Evolutionary conservation across 2,113 vertebrate species (phyloP), one percentile per base, ranked within the genome.

Genomic region (Addax nasomaculatus): DNA sequence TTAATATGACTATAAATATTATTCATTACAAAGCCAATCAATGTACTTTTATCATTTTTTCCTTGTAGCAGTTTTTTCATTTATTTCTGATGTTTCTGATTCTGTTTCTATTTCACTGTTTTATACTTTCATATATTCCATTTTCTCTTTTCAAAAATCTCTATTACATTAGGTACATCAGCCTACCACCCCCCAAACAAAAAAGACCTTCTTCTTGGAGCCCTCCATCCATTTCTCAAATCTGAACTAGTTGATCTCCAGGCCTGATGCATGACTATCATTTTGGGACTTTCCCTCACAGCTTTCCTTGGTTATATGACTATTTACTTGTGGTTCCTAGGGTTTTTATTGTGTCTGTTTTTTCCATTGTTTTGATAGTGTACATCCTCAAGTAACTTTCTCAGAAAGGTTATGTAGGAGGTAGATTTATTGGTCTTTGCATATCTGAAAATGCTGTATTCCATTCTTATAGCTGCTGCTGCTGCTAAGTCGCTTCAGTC

Each of bases 361-460:
- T 89, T 33, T 17, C 43, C 78, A 67, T 96, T 90, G 49, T 94
- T 93, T 97, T 93, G 49, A 89, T 84, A 86, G 45, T 83, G 9
- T 12, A 95, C 33, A 90, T 97, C 53, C 30, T 92, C 60, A 95
- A 90, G 80, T 87, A 97, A 95, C 67, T 17, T 96, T 97, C 78
- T 95, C 84, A 96, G 36, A 95, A 97, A 93, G 70, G 25, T 83
- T 86, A 27, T 45, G 15, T 89, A 84, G 33, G 51, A 96, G 90
- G 62, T 93, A 92, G 64, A 94, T 21, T 76, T 97, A 57, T 62
- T 87, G 51, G 90, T n/a, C 62, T 64, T 64, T 64, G 62, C 30
- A n/a, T 64, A 64, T 64, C 62, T 64, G 30, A 64, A 64, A 64
- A 92, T 94, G 51, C 70, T 90, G 53, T 90, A 58, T 89, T 94